Base-by-base conservation (phyloP, 2,113 vertebrate species). In the Tragelaphus imberbis region DNA sequence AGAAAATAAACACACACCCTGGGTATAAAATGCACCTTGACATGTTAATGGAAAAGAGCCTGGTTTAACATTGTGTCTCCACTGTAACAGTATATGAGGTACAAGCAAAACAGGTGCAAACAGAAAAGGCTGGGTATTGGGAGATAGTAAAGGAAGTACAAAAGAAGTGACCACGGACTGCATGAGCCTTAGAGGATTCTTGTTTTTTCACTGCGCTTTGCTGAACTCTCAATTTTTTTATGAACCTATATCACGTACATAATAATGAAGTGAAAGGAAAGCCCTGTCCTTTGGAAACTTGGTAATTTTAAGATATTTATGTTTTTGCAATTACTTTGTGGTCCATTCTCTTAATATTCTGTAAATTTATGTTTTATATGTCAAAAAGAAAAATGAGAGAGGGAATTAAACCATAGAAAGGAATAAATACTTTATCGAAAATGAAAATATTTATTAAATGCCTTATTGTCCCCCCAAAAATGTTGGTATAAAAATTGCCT, bases 291-390 rank as follows among this genome's bases (percentile, higher is more conserved):
- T 91, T 93, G 85, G 7, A 91, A 84, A 94, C 92, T 68, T 88
- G 30, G 65, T 92, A 68, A 33, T 94, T 84, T 77, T 77, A 53
- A 92, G 33, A 68, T 61, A 3, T 86, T 85, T 87, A 56, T 86
- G 30, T 68, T 82, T 97, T 97, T 94, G 23, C 14, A 88, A 5
- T 96, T 51, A 55, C 10, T 94, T 95, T 15, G 90, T 91, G 55
- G 10, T 86, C 1, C 2, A n/a, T 49, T 82, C 4, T 85, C 75
- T 93, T 84, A 77, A 81, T 58, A 56, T 14, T 12, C 33, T 79
- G 17, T 86, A 86, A 28, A 68, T 91, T 80, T 81, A 13, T 61
- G 11, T 80, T 51, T 63, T 91, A 40, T 75, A 61, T 86, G 51
- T 90, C 47, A 65, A 90, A 96, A 96, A 84, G 59, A 91, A 86